Percentiles rank a stretch among this genome's conserved stretches.
phyloP scores from a whole-genome alignment of 2,797 vertebrate genomes.

The Channa striata region DNA sequence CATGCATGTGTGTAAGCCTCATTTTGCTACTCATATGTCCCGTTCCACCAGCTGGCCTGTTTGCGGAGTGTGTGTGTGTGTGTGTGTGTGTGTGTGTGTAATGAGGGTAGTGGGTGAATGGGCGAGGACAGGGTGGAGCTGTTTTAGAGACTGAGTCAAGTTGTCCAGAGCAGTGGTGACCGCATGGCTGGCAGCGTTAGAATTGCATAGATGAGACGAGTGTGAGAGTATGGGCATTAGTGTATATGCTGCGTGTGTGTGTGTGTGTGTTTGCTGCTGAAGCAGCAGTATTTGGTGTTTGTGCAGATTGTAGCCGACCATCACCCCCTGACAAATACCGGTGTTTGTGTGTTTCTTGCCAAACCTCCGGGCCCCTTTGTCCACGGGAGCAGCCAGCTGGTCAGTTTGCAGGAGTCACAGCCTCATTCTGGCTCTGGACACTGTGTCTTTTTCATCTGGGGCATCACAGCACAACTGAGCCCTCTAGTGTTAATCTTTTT shows the following conservation, averaged over 20 bases:
- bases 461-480: conserved; percentile 56
- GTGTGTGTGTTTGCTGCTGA: conserved; percentile 69
- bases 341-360: conserved; percentile 75
- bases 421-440: conserved; percentile 26
- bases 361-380: conserved; percentile 76
- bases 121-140: conserved; percentile 44
- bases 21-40: neutral
- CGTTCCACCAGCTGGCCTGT: conserved; percentile 28
- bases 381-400: conserved; percentile 65
- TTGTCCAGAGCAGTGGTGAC: conserved; percentile 48
- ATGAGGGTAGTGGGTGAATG: conserved; percentile 27
- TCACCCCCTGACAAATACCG: conserved; percentile 62
- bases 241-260: conserved; percentile 16
- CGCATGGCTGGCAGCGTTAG: conserved; percentile 34
- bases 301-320: conserved; percentile 66
- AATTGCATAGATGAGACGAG: conserved; percentile 18
- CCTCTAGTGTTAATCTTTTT: conserved; percentile 69
- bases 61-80: conserved; percentile 13
- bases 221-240: conserved; percentile 27
- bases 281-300: conserved; percentile 78
- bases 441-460: neutral
- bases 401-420: conserved; percentile 67
- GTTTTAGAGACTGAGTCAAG: conserved; percentile 50
- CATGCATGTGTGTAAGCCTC: neutral
- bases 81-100: conserved; percentile 29